Evolutionary conservation across 1,140 invertebrate genomes (phyloP), one percentile per base, ranked within the genome.

Genomic region (Pseudobourletiella spinata): DNA sequence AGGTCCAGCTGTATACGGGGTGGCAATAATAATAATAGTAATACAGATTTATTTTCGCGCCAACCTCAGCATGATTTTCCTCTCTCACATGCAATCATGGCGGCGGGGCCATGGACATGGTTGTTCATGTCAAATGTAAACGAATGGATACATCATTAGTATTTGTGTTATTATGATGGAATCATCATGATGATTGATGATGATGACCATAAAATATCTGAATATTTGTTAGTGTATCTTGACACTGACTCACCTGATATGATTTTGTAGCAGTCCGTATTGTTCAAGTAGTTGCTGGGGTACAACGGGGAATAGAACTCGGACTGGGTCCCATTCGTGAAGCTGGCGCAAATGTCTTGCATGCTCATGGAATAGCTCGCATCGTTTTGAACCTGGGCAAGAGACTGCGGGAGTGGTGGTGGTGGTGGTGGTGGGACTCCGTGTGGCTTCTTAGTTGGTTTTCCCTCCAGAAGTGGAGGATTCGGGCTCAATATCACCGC

Each of bases 301-400:
- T 85, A 87, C 61, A 81, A 80, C 0, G 87, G 87, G 62, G 85
- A 86, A 72, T 83, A 87, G 71, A 89, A 86, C 71, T 86, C 85
- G 20, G 51, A 44, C 14, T 29, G 26, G 25, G 56, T 54, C 11
- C 61, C 57, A 44, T 59, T 59, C 15, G 60, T 66, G 26, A 66
- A 66, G 28, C 44, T 57, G 26, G 25, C 26, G 26, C 61, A 63
- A 6, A 35, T 15, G 22, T 59, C 29, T 25, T 28, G 2, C 52
- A 55, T 55, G 20, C 52, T 55, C 52, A 55, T 14, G 22, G 3
- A 22, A 46, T 46, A 20, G 32, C 24, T 3, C 22, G 52, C 52
- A 35, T 55, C 52, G 39, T 55, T 8, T 39, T 55, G 52, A 22
- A 55, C 52, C 52, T 55, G 52, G 32, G 52, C 52, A 35, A 55